Evolutionary conservation across 2,113 vertebrate genomes (phyloP).

Genomic region (Lethenteron reissneri): DNA sequence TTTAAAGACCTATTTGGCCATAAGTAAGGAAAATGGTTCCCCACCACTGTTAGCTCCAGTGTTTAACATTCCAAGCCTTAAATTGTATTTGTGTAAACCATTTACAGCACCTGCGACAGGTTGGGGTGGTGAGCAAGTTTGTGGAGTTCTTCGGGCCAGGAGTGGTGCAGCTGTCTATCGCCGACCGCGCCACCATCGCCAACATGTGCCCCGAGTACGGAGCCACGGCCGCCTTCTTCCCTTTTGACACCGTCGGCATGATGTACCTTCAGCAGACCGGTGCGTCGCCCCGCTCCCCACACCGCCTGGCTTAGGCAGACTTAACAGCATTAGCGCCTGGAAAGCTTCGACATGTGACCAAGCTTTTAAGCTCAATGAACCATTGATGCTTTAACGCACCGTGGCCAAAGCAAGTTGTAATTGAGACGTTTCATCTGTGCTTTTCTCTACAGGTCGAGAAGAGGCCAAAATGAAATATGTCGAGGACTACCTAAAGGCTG

Average conservation of each 20-base stretch:
- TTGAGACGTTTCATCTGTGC: background rate
- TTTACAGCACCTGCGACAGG: slow-evolving; percentile 63
- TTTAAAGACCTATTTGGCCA: too few species aligned
- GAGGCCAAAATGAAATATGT: slow-evolving; percentile 36
- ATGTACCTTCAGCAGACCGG: slow-evolving; percentile 72
- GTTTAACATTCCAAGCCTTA: background rate
- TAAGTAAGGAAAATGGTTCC: too few species aligned
- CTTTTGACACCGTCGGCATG: slow-evolving; percentile 61
- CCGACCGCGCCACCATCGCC: slow-evolving; percentile 86
- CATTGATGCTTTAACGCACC: too few species aligned
- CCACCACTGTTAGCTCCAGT: background rate
- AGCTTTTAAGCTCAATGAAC: too few species aligned
- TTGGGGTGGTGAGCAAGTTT: slow-evolving; percentile 85
- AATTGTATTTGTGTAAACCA: slow-evolving; percentile 2
- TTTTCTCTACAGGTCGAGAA: slow-evolving; percentile 39
- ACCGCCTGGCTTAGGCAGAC: too few species aligned
- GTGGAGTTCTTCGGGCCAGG: slow-evolving; percentile 92
- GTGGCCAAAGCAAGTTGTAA: too few species aligned
- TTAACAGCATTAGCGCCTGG: too few species aligned
- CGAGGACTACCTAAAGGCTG: slow-evolving; percentile 48
- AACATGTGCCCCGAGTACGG: slow-evolving; percentile 98
- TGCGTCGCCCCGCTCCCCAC: slow-evolving; percentile 15
- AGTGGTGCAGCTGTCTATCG: slow-evolving; percentile 66
- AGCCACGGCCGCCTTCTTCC: slow-evolving; percentile 81
- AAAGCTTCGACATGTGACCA: too few species aligned